Conservation (phyloP, 1,140 invertebrate species). For the Brachionus koreanus region DNA sequence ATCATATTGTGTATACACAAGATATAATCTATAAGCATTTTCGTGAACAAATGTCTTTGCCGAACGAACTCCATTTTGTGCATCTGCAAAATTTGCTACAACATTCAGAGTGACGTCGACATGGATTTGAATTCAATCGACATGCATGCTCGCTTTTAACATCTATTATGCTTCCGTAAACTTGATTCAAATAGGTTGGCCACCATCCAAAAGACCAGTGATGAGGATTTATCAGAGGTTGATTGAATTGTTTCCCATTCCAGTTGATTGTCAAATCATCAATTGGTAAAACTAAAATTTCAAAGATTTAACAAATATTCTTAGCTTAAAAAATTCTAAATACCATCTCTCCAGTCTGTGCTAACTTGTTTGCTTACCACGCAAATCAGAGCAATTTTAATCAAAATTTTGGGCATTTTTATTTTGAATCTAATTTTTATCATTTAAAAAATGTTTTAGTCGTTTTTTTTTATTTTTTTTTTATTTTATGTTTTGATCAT, state of each 20-base stretch:
- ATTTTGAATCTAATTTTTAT: not conserved
- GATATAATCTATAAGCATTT: constrained; percentile 20
- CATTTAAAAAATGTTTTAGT: not conserved
- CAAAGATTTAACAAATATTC: not conserved
- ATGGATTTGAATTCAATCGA: constrained; percentile 7
- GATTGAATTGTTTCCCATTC: not conserved
- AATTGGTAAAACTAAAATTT: not conserved
- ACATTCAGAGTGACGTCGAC: constrained; percentile 8
- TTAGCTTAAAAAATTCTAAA: not conserved
- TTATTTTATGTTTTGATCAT: too few relatives aligned
- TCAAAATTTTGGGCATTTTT: not conserved
- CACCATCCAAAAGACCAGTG: not conserved
- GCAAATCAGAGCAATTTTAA: not conserved
- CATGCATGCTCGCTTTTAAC: not conserved
- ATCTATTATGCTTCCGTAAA: constrained; percentile 1
- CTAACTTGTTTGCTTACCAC: not conserved
- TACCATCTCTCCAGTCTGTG: not conserved
- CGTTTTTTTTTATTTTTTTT: too few relatives aligned
- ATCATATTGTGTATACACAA: too few relatives aligned
- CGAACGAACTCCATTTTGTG: not conserved
- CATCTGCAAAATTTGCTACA: constrained; percentile 40
- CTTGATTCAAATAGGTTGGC: not conserved
- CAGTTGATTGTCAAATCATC: not conserved
- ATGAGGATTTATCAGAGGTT: not conserved
- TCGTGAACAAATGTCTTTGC: not conserved